Base-by-base conservation (phyloP, 2,888 invertebrate species). In the Dioctria rufipes region DNA sequence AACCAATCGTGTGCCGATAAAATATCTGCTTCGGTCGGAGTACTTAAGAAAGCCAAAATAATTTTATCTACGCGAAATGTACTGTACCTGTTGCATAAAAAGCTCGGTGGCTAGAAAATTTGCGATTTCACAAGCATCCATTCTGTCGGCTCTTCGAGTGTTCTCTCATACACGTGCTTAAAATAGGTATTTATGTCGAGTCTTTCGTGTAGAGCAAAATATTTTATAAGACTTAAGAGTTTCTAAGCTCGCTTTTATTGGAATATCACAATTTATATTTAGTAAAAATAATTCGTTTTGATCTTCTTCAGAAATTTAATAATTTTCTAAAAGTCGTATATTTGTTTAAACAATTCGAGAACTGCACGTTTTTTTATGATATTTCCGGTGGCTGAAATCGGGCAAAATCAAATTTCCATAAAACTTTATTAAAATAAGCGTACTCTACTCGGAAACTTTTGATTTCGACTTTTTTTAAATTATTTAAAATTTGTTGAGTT, bases 41-140 rank as follows among this genome's bases (percentile, higher is more conserved):
- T 61, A 39, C 61, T 25, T 11, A 61, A 6, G 61, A 54, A 11
- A 61, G 61, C 61, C 5, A 43, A 42, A 51, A 58, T 63, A 77
- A 63, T 49, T 49, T 77, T 77, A 63, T 77, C 63, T 63, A 49
- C n/a, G 63, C 40, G 58, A 8, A 65, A 78, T 78, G 39, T 66
- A 37, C 4, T 46, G 86, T 93, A 94, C 94, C 93, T 95, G 95
- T 90, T 95, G 95, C 91, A 94, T 94, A 91, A 94, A 93, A 88
- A 94, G 91, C 92, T 95, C 95, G 89, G 93, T 94, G 87, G 95
- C 95, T 87, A 95, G 92, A 90, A 95, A 94, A 90, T 93, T 94
- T 86, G 95, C 94, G 89, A 95, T 94, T 92, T 95, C 95, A 91
- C 93, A 92, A 88, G 95, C 94, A 91, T 95, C 95, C 92, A 95